These are phyloP conservation scores for Araneus ventricosus DNA, from an alignment of 1,140 invertebrate species.

Conservation along the genomic window DNA sequence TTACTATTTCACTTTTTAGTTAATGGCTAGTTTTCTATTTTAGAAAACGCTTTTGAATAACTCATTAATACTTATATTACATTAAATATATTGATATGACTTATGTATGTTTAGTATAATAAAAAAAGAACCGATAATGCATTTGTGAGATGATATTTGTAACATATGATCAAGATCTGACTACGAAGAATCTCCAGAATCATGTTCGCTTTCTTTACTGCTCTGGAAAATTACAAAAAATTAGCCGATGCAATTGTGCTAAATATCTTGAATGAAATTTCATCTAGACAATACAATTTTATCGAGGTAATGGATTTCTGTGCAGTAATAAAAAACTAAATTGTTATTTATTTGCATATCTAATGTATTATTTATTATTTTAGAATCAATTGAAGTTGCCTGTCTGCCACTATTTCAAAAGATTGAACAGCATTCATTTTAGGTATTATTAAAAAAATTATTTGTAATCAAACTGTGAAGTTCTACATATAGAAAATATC, in stretches of 20 bases:
- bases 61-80: too few relatives aligned
- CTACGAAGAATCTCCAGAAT: slow-evolving; percentile 89
- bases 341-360: neutral
- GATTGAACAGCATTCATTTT: slow-evolving; percentile 90
- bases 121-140: too few relatives aligned
- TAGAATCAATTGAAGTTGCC: slow-evolving; percentile 90
- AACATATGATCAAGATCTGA: slow-evolving; percentile 85
- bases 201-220: slow-evolving; percentile 90
- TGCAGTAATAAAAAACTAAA: neutral
- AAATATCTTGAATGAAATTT: slow-evolving; percentile 96
- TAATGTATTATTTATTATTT: slow-evolving; percentile 70
- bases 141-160: neutral
- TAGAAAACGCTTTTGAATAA: too few relatives aligned
- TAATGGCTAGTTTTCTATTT: too few relatives aligned
- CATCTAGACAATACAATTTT: slow-evolving; percentile 94
- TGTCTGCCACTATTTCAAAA: slow-evolving; percentile 89
- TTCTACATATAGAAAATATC: too few relatives aligned
- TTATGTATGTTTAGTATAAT: too few relatives aligned
- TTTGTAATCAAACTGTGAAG: neutral
- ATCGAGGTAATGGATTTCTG: slow-evolving; percentile 82
- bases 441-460: slow-evolving; percentile 81
- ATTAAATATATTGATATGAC: too few relatives aligned
- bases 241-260: slow-evolving; percentile 85
- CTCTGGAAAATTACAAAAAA: slow-evolving; percentile 95
- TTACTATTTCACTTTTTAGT: too few relatives aligned